phyloP scores from a whole-genome alignment of 2,113 vertebrate species.

The Gymnocephalus cernua region DNA sequence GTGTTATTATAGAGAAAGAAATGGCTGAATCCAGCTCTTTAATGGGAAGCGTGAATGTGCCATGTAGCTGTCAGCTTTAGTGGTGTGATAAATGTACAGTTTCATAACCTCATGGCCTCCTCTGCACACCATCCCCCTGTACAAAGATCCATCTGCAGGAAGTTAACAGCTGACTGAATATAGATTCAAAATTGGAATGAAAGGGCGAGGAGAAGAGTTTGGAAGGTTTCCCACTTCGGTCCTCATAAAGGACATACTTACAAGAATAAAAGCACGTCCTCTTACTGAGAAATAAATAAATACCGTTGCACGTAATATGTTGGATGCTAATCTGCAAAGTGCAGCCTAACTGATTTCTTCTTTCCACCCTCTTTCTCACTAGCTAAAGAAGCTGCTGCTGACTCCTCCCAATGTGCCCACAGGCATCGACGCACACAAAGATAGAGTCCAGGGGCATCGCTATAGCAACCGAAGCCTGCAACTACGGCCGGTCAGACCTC shows the following conservation, averaged over 20 bases:
- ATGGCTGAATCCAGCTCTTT: slow-evolving; percentile 24
- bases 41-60: slow-evolving; percentile 46
- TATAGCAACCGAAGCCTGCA: slow-evolving; percentile 84
- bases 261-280: no score
- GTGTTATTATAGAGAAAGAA: background rate
- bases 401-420: slow-evolving; percentile 89
- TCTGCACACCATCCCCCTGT: slow-evolving; percentile 38
- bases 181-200: slow-evolving; percentile 36
- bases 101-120: slow-evolving; percentile 34
- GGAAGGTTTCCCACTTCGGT: background rate
- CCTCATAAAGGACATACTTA: no score
- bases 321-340: background rate
- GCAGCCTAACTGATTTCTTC: background rate
- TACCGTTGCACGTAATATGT: background rate
- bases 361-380: slow-evolving; percentile 17
- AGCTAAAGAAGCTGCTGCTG: slow-evolving; percentile 95
- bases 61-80: slow-evolving; percentile 62
- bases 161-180: slow-evolving; percentile 38
- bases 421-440: slow-evolving; percentile 87
- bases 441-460: slow-evolving; percentile 82
- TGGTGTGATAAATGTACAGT: slow-evolving; percentile 63
- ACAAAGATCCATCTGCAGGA: slow-evolving; percentile 51
- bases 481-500: slow-evolving; percentile 84
- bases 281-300: background rate
- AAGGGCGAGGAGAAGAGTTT: background rate